Evolutionary conservation across 2,113 vertebrate species (phyloP), one percentile per base, ranked within the genome.

Genomic region (Stigmatopora nigra): DNA sequence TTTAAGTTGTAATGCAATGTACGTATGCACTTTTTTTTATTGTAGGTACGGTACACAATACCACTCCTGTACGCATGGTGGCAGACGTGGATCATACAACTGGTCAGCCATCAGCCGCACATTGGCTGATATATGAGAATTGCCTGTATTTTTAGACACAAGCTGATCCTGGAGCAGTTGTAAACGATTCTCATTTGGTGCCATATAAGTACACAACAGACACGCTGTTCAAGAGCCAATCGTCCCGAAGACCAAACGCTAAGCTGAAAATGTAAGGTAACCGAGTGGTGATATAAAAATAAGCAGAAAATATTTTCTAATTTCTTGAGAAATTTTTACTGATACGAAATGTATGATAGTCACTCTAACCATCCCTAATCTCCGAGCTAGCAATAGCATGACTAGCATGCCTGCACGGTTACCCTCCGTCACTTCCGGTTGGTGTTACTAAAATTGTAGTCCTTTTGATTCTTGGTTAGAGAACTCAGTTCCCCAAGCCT

Each of bases 61-160:
- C 49, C 51, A 61, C 71, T 66, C 73, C 78, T 1, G 8, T 14
- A 22, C 81, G n/a, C 71, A 5, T 2, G 71, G 44, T 44, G 71
- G 78, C 69, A 55, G 36, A 38, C 35, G 25, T 17, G 17, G 11
- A 22, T 1, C 13, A 16, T 5, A 22, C 2, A 10, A 44, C 25
- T 31, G 25, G 25, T 31, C 31, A 3, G 25, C n/a, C 1, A 10
- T 0, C 1, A 17, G n/a, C 22, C 11, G 10, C 53, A 1, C 9
- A 5, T n/a, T 10, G 36, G 22, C 38, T 3, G n/a, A 31, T 31
- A 31, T 31, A 31, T 31, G 25, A 7, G 9, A 7, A 41, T 41
- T 17, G 16, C 13, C 36, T 7, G 12, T 3, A 2, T 10, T n/a
- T 35, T 25, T 55, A 14, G 13, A 10, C 22, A 55, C 6, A 12